phyloP scores from a whole-genome alignment of 1,140 invertebrate genomes.

The Colletes latitarsis region DNA sequence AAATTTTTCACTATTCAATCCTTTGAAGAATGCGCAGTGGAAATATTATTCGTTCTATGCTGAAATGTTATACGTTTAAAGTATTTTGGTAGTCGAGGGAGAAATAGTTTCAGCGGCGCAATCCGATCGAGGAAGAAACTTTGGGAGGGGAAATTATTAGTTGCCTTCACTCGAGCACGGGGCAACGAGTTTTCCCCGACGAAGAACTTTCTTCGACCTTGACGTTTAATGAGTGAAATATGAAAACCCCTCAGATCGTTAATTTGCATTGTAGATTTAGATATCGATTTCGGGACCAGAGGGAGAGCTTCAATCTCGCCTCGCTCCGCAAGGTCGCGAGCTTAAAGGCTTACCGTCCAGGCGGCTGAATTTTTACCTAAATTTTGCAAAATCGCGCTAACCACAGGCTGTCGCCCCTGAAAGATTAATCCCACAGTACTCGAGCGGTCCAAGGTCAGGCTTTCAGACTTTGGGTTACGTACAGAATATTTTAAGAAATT shows the following conservation, averaged over 20 bases:
- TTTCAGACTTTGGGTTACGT: no score
- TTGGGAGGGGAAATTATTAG: conserved; percentile 4
- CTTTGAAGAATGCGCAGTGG: neutral
- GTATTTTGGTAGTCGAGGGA: neutral
- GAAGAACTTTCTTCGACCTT: neutral
- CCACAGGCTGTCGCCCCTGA: no score
- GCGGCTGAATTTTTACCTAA: neutral
- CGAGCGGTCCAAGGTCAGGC: no score
- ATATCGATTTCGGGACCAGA: conserved; percentile 16
- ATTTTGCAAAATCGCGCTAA: no score
- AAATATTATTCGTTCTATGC: no score
- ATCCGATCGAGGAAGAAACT: neutral
- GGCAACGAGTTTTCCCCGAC: neutral
- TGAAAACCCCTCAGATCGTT: conserved; percentile 9
- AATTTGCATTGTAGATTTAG: conserved; percentile 33
- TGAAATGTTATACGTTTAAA: neutral
- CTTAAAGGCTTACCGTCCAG: neutral
- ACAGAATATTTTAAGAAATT: no score
- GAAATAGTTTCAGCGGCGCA: neutral
- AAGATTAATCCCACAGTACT: no score
- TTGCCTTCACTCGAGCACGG: neutral
- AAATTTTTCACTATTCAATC: neutral
- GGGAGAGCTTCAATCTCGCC: neutral
- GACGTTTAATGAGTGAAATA: conserved; percentile 32
- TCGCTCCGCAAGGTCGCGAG: neutral